phyloP scores from a whole-genome alignment of 2,888 invertebrate genomes.

The Acanthacorydalis orientalis region DNA sequence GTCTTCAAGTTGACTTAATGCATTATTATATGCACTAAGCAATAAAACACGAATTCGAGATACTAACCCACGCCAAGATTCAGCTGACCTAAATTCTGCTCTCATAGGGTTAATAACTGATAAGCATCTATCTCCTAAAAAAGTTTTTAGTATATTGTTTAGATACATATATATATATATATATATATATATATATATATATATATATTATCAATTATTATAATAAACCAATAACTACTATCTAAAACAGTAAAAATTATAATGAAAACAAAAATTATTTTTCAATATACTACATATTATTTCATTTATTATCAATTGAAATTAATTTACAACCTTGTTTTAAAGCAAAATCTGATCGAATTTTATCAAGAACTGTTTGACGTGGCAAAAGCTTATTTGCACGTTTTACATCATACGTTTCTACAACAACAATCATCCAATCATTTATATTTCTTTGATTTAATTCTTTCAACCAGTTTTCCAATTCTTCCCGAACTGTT shows the following conservation, averaged over 20 bases:
- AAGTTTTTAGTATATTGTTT: neutral
- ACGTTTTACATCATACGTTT: slow-evolving; percentile 80
- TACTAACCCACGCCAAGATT: slow-evolving; percentile 78
- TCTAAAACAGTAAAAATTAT: no score
- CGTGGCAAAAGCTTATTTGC: slow-evolving; percentile 81
- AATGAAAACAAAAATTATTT: no score
- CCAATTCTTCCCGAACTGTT: slow-evolving; percentile 75
- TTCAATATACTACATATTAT: neutral
- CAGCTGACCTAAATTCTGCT: slow-evolving; percentile 73
- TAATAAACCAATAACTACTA: no score
- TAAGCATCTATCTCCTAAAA: slow-evolving; percentile 54
- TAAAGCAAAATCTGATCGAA: slow-evolving; percentile 81
- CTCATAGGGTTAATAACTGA: slow-evolving; percentile 83
- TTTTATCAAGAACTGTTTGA: slow-evolving; percentile 87
- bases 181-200: no score
- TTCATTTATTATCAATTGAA: neutral
- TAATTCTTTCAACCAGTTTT: slow-evolving; percentile 69
- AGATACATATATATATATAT: no score
- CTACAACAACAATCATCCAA: slow-evolving; percentile 88
- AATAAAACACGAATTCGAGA: slow-evolving; percentile 68
- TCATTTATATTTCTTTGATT: slow-evolving; percentile 60
- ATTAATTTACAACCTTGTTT: slow-evolving; percentile 44
- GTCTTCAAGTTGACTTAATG: slow-evolving; percentile 75
- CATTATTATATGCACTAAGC: slow-evolving; percentile 72
- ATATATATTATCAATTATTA: neutral